A percentile compares a stretch with the other conserved stretches of the same genome.
These are phyloP conservation scores for Holacanthus passer DNA, from an alignment of 2,113 vertebrate genomes.

Conservation along the genomic window DNA sequence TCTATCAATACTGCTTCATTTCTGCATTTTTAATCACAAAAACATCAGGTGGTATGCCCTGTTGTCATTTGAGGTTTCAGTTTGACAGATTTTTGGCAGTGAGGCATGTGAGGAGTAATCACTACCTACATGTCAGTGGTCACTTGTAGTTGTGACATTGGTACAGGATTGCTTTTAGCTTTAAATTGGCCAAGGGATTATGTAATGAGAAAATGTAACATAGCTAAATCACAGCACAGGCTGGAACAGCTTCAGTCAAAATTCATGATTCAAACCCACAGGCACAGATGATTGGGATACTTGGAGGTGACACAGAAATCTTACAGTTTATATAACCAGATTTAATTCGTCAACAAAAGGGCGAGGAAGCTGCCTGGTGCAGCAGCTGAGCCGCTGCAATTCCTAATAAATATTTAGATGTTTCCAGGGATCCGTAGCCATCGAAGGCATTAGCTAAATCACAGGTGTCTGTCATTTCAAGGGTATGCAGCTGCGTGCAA, in stretches of 20 bases:
- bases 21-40: background rate
- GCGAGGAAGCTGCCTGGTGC: background rate
- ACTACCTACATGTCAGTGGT: background rate
- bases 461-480: slow-evolving; percentile 71
- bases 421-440: slow-evolving; percentile 63
- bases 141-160: too few relatives aligned
- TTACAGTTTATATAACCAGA: slow-evolving; percentile 54
- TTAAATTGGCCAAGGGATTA: background rate
- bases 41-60: too few relatives aligned
- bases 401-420: slow-evolving; percentile 70
- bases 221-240: slow-evolving; percentile 11
- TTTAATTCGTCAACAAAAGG: slow-evolving; percentile 38
- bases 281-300: background rate
- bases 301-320: slow-evolving; percentile 23
- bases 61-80: background rate
- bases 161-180: background rate
- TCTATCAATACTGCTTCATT: background rate
- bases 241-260: slow-evolving; percentile 14
- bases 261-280: slow-evolving; percentile 21
- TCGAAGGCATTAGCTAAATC: slow-evolving; percentile 60
- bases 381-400: slow-evolving; percentile 1
- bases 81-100: background rate
- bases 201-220: background rate
- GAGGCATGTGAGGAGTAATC: too few relatives aligned
- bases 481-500: slow-evolving; percentile 76